A percentile compares a stretch with the other conserved stretches of the same genome.
Evolutionary conservation across 2,888 invertebrate genomes (phyloP).

Genomic region (Nesidiocoris tenuis): DNA sequence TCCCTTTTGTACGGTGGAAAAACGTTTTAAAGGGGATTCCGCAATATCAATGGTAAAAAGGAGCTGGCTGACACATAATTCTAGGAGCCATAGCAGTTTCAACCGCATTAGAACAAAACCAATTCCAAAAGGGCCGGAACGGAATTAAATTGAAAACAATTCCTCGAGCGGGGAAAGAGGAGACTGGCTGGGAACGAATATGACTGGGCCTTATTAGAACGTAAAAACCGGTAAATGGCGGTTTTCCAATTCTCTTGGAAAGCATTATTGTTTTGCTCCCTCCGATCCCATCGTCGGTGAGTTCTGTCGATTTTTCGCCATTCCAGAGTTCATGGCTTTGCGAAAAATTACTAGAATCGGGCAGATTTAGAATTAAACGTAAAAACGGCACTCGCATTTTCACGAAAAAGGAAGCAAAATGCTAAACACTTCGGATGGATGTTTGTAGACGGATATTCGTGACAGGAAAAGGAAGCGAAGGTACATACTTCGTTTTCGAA

Average conservation of each 20-base stretch:
- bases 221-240: constrained; percentile 21
- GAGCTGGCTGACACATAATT: background rate
- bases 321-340: too few species aligned
- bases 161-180: background rate
- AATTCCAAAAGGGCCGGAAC: constrained; percentile 6
- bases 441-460: background rate
- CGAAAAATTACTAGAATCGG: too few species aligned
- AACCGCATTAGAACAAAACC: constrained; percentile 14
- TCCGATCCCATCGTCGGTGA: too few species aligned
- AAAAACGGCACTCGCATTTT: too few species aligned
- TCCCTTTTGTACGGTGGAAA: too few species aligned
- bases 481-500: background rate
- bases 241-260: constrained; percentile 30
- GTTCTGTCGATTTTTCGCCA: too few species aligned
- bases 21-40: too few species aligned
- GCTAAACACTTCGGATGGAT: background rate
- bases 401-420: background rate
- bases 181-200: constrained; percentile 8
- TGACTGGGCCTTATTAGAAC: constrained; percentile 14
- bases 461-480: background rate
- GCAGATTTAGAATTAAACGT: too few species aligned
- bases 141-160: constrained; percentile 28
- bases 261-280: background rate
- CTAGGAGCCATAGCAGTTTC: background rate
- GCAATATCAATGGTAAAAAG: background rate